phyloP scores from a whole-genome alignment of 2,888 invertebrate species.

The Schrankia costaestrigalis region DNA sequence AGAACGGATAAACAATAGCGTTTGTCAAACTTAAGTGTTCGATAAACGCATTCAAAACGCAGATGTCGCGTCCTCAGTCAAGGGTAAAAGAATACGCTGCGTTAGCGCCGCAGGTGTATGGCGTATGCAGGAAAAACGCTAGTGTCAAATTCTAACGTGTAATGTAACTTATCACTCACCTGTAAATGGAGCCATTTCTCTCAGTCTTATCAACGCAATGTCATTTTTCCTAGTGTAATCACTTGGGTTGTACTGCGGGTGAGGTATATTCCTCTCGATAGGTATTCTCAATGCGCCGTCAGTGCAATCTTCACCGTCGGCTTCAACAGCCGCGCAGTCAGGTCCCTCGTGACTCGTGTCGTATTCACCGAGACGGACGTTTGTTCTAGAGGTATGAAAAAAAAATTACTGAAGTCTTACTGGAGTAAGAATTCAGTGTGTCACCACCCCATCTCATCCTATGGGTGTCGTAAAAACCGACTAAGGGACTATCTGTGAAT shows the following conservation, averaged over 20 bases:
- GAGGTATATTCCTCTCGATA: conserved; percentile 58
- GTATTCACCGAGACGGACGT: conserved; percentile 71
- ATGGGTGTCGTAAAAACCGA: no score
- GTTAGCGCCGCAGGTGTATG: no score
- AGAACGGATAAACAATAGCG: no score
- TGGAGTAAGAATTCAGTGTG: no score
- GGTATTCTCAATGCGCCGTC: conserved; percentile 53
- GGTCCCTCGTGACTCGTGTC: conserved; percentile 48
- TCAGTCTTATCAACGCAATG: conserved; percentile 70
- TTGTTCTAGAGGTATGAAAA: conserved; percentile 19
- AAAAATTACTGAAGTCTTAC: no score
- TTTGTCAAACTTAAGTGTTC: no score
- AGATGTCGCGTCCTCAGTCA: no score
- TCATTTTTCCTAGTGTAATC: conserved; percentile 43
- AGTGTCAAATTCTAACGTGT: neutral
- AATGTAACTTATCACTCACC: conserved; percentile 10
- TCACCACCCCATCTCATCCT: no score
- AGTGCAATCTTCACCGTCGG: conserved; percentile 59
- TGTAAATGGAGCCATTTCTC: conserved; percentile 26
- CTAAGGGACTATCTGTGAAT: no score
- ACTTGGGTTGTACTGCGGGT: conserved; percentile 54
- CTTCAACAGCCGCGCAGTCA: conserved; percentile 57
- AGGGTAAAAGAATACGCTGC: no score
- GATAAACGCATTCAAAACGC: no score
- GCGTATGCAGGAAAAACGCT: no score